Evolutionary conservation across 2,797 vertebrate species (phyloP).

Genomic region (Bothrops alternatus): DNA sequence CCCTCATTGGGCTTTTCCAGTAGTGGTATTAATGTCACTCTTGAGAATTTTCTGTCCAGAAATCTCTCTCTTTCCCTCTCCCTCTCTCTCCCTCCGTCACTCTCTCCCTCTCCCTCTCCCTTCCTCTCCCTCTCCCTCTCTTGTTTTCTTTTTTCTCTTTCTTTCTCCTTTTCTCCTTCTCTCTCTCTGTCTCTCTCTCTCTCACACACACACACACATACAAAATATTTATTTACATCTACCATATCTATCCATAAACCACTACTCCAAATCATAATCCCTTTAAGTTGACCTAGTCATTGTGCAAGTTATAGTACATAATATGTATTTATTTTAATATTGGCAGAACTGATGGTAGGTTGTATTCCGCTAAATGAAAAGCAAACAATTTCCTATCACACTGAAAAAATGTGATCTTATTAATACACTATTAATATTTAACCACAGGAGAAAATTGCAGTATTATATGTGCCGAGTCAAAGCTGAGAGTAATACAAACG

Average conservation of each 20-base stretch:
- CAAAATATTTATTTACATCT: not conserved
- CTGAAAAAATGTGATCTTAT: constrained; percentile 41
- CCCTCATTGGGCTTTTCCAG: not conserved
- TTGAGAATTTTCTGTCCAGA: not conserved
- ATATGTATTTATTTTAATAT: constrained; percentile 45
- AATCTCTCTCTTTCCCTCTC: not conserved
- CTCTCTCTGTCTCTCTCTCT: too few relatives aligned
- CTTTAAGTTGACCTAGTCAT: constrained; percentile 1
- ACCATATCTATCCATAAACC: not conserved
- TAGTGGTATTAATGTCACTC: not conserved
- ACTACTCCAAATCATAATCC: constrained; percentile 22
- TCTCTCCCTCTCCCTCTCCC: not conserved
- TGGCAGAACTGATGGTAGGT: constrained; percentile 37
- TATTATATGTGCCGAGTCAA: constrained; percentile 36
- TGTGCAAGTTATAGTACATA: constrained; percentile 31
- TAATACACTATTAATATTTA: constrained; percentile 55
- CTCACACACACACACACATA: not conserved
- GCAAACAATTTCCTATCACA: constrained; percentile 44
- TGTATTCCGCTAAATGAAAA: constrained; percentile 55
- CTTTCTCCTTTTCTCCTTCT: not conserved
- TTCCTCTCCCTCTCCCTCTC: too few relatives aligned
- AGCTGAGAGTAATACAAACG: not conserved
- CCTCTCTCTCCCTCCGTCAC: too few relatives aligned
- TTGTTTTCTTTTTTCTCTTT: too few relatives aligned
- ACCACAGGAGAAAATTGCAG: constrained; percentile 46